Evolutionary conservation across 2,888 invertebrate species (phyloP), one percentile per base, ranked within the genome.

Genomic region (Drosophila melanosoma): DNA sequence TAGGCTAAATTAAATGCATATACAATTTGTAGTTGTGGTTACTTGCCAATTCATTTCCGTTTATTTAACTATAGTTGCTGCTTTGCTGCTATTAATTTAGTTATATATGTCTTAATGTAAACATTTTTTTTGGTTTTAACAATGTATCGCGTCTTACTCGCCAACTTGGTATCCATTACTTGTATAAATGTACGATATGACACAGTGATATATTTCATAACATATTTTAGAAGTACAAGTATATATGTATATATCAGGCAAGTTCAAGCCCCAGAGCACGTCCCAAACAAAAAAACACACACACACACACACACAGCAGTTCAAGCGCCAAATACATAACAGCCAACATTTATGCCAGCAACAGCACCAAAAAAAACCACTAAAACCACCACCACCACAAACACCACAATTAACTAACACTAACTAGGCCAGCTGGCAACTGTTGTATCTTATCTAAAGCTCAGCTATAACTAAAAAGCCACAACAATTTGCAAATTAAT

Each of bases 161-260:
- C 57, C 77, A 54, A 77, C 57, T 69, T 76, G 76, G 66, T 72
- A 69, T 81, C 32, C 49, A 51, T 60, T 80, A 74, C 83, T 83
- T 68, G 76, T 88, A 88, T 91, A 89, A 91, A 92, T 92, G 91
- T 93, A 93, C 93, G 93, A 93, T 93, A 93, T 93, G 93, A 93
- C 93, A 93, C 92, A 92, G 91, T 93, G 81, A 84, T 89, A 85
- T 76, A 87, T 82, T 82, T 76, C 77, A 76, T 83, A 79, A 80
- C 83, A 87, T 80, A 77, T 80, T 76, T 76, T 71, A 75, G 74
- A 81, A 83, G 73, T 85, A 79, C 81, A 81, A 59, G 60, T 68
- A 68, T 64, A 59, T 11, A 23, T 36, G 71, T 60, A 29, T 29
- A 29, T 68, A 71, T 73, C 70, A 91, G 92, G 91, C 92, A 91